These are phyloP conservation scores for Alauda arvensis DNA, from an alignment of 2,797 vertebrate species.

Conservation along the genomic window DNA sequence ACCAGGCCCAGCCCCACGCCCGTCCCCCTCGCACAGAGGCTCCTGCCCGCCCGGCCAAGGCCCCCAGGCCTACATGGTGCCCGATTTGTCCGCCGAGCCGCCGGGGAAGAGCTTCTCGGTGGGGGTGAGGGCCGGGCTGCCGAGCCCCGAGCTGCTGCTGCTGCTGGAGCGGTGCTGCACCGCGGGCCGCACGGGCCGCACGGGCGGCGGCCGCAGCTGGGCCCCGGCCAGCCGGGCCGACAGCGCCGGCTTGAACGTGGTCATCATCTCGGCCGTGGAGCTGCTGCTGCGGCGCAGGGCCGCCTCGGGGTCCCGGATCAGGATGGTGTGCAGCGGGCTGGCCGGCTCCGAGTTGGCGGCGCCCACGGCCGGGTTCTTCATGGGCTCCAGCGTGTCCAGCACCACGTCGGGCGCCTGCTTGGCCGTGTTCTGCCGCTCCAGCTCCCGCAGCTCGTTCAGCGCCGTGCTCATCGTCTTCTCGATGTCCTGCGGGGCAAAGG, in stretches of 20 bases:
- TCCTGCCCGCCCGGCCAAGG: neutral
- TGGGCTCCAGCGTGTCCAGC: constrained; percentile 91
- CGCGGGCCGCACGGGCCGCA: constrained; percentile 82
- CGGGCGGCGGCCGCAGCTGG: constrained; percentile 84
- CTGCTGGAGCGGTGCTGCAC: constrained; percentile 89
- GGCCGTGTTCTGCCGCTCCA: constrained; percentile 92
- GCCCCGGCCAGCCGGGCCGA: constrained; percentile 81
- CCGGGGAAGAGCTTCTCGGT: constrained; percentile 88
- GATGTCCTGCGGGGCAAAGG: constrained; percentile 79
- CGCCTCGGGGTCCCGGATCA: constrained; percentile 90
- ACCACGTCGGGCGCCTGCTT: constrained; percentile 94
- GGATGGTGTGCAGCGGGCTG: constrained; percentile 92
- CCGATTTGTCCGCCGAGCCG: constrained; percentile 78
- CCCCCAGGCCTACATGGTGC: constrained; percentile 71
- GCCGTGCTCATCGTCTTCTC: constrained; percentile 97
- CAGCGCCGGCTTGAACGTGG: constrained; percentile 89
- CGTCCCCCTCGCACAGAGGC: neutral
- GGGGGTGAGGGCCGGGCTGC: constrained; percentile 87
- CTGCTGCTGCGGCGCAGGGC: constrained; percentile 88
- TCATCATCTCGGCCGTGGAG: constrained; percentile 90
- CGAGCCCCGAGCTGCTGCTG: constrained; percentile 88
- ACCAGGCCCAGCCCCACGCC: neutral
- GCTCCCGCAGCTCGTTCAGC: constrained; percentile 88
- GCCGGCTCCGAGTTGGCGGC: constrained; percentile 80
- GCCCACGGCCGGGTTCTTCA: constrained; percentile 81